phyloP scores from a whole-genome alignment of 2,113 vertebrate species.

The Labeo catla region DNA sequence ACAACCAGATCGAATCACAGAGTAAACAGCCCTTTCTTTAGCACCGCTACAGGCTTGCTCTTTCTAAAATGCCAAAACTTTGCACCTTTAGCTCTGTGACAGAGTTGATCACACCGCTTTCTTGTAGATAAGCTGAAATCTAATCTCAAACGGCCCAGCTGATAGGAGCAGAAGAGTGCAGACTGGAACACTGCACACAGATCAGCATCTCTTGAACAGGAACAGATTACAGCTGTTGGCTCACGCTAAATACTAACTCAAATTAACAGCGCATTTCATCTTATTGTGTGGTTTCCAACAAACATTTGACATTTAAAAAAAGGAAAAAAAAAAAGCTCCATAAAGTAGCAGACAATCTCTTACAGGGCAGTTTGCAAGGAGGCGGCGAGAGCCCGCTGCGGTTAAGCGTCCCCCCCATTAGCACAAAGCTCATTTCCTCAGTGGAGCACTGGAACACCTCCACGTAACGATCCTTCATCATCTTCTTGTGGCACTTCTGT shows the following conservation, averaged over 20 bases:
- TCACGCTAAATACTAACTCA: not conserved
- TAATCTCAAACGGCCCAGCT: conserved; percentile 58
- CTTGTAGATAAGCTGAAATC: conserved; percentile 57
- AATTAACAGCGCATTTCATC: not conserved
- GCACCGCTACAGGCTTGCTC: not conserved
- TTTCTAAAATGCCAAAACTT: conserved; percentile 39
- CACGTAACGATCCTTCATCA: conserved; percentile 97
- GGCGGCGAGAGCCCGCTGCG: conserved; percentile 96
- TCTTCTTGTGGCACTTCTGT: conserved; percentile 97
- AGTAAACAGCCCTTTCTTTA: conserved; percentile 16
- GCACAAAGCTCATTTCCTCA: conserved; percentile 97
- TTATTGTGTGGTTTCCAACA: not conserved
- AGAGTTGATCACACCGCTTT: conserved; percentile 19
- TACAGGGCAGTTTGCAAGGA: conserved; percentile 97
- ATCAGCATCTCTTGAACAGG: conserved; percentile 19
- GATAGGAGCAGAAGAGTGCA: conserved; percentile 67
- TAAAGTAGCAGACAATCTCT: conserved; percentile 58
- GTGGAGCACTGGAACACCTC: conserved; percentile 98
- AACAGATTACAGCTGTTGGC: conserved; percentile 25
- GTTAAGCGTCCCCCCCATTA: conserved; percentile 96
- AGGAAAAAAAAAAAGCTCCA: not conserved
- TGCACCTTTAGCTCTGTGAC: conserved; percentile 32
- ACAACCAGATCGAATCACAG: conserved; percentile 30
- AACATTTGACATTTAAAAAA: not conserved
- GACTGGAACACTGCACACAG: conserved; percentile 25